Evolutionary conservation across 2,888 invertebrate species (phyloP).

Genomic region (Octodonta nipae): DNA sequence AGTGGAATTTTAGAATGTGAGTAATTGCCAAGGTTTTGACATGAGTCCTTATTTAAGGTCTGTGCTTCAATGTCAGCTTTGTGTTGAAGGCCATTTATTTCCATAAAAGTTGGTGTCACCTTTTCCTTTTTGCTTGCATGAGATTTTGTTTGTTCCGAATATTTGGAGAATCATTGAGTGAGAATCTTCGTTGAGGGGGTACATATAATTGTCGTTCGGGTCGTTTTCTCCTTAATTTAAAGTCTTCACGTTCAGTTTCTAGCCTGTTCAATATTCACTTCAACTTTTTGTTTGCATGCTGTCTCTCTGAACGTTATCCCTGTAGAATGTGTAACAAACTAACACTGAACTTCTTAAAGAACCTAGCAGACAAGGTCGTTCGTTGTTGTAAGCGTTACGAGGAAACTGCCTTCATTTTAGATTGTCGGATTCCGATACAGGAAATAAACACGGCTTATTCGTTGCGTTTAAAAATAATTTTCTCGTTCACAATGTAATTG

Average conservation of each 20-base stretch:
- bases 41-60: no score
- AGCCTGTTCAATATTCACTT: no score
- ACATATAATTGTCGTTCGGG: constrained; percentile 32
- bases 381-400: neutral
- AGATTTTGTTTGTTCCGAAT: constrained; percentile 8
- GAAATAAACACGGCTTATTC: constrained; percentile 29
- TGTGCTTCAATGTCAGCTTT: no score
- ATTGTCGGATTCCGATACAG: constrained; percentile 27
- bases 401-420: constrained; percentile 9
- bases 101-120: no score
- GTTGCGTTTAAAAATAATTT: no score
- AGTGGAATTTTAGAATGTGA: no score
- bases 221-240: constrained; percentile 20
- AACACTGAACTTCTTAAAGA: neutral
- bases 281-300: neutral
- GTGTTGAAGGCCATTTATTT: no score
- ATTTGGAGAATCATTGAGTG: constrained; percentile 10
- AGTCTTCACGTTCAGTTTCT: constrained; percentile 9
- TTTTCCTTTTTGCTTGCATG: no score
- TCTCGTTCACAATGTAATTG: no score
- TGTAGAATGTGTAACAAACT: neutral
- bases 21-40: no score
- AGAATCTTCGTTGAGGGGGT: constrained; percentile 31
- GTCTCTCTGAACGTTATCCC: neutral
- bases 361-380: neutral